A percentile compares a stretch with the other conserved stretches of the same genome.
These are phyloP conservation scores for Gambelia wislizenii DNA, from an alignment of 2,797 vertebrate species.

Conservation along the genomic window DNA sequence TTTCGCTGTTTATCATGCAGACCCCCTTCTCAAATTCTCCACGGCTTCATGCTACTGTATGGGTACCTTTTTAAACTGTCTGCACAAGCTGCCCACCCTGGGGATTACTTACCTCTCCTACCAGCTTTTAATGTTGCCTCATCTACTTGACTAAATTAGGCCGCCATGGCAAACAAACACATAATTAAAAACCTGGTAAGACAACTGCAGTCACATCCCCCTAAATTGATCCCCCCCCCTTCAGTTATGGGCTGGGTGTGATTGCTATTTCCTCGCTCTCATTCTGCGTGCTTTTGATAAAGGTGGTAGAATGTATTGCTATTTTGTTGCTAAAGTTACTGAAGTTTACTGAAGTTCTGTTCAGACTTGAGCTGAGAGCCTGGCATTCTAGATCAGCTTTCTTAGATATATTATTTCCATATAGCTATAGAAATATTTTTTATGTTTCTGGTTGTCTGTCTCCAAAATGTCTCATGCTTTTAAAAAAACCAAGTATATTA, in stretches of 20 bases:
- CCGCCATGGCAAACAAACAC: slow-evolving; percentile 85
- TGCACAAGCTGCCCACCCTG: slow-evolving; percentile 76
- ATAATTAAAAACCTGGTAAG: slow-evolving; percentile 86
- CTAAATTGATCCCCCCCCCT: slow-evolving; percentile 81
- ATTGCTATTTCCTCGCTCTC: not conserved
- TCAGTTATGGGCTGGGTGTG: not conserved
- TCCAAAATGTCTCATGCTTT: slow-evolving; percentile 49
- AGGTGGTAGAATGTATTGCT: not conserved
- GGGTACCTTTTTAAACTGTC: slow-evolving; percentile 84
- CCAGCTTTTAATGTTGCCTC: slow-evolving; percentile 87
- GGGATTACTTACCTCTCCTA: slow-evolving; percentile 88
- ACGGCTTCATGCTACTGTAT: slow-evolving; percentile 78
- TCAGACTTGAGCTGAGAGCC: not conserved
- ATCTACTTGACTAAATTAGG: slow-evolving; percentile 87
- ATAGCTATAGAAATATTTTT: slow-evolving; percentile 57
- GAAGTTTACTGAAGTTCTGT: not conserved
- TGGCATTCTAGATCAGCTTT: slow-evolving; percentile 60
- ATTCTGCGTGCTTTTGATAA: slow-evolving; percentile 43
- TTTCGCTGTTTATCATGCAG: slow-evolving; percentile 88
- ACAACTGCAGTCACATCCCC: slow-evolving; percentile 78
- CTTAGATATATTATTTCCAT: slow-evolving; percentile 42
- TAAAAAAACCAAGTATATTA: slow-evolving; percentile 30
- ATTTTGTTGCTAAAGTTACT: not conserved
- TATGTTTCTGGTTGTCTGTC: slow-evolving; percentile 5
- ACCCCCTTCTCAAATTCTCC: slow-evolving; percentile 81